Evolutionary conservation across 2,113 vertebrate species (phyloP), one percentile per base, ranked within the genome.

Genomic region (Etheostoma spectabile): DNA sequence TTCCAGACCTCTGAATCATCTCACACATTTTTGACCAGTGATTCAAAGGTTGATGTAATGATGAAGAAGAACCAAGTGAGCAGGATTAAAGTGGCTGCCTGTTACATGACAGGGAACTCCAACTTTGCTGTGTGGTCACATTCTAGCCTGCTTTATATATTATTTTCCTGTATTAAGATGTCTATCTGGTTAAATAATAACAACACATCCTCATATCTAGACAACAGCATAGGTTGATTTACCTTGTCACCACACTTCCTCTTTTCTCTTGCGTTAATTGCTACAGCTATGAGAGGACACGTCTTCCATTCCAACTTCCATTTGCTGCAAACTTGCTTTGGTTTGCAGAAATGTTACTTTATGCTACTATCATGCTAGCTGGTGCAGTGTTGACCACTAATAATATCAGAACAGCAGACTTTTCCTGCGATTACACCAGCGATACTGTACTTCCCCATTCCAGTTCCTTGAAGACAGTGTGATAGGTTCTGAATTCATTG

Each of bases 401-500:
- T 49, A 27, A 49, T 35, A 22, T 49, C 57, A 55, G 33, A 81
- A 22, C 51, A 35, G 59, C 24, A 38, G 19, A 2, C 38, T 21
- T 55, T 52, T 6, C 7, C 35, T 75, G 57, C 14, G 52, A 33
- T 83, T 68, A 64, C 77, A 83, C 73, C 69, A 67, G 49, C 15
- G 8, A 77, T 64, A 55, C 35, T 73, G 56, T 67, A 33, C 52
- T 82, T 80, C 74, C 77, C 3, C 62, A 56, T 75, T 83, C 68
- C 67, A 73, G 38, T 64, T 76, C 81, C 74, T 83, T 79, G 66
- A 84, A 88, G 71, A 82, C 71, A 67, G 65, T 79, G 59, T 74
- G 77, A 75, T 66, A 64, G 64, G 38, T 69, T 82, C 61, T 77
- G 83, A 85, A 85, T 85, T 77, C 83, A 89, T 84, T 86, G 79